Evolutionary conservation across 2,113 vertebrate genomes (phyloP).

Genomic region (Tautogolabrus adspersus): DNA sequence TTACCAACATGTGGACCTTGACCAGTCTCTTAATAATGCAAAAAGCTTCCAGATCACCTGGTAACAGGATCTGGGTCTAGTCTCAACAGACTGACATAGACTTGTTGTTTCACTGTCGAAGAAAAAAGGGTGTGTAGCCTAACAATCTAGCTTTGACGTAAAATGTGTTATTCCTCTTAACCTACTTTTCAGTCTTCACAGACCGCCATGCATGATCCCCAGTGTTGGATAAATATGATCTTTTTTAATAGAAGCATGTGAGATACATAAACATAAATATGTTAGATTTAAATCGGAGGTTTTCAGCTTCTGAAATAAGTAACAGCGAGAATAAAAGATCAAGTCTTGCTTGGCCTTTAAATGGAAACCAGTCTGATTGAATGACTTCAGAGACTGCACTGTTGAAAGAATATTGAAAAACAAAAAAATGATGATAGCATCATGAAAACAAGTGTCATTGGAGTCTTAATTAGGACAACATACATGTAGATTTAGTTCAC

Average conservation of each 20-base stretch:
- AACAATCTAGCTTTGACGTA: no score
- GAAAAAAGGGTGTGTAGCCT: neutral
- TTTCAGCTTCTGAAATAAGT: neutral
- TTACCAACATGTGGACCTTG: neutral
- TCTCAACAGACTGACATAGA: neutral
- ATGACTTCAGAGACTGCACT: no score
- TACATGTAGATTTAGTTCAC: no score
- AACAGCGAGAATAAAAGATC: neutral
- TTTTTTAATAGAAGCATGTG: neutral
- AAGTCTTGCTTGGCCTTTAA: no score
- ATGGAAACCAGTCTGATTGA: neutral
- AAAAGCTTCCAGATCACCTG: constrained; percentile 21
- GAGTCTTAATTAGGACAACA: no score
- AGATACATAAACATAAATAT: neutral
- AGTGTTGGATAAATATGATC: neutral
- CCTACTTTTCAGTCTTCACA: no score
- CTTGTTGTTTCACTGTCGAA: constrained; percentile 23
- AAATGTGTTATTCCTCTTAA: no score
- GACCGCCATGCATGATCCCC: neutral
- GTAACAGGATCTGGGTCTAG: constrained; percentile 41
- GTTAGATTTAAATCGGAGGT: neutral
- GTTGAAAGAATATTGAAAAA: no score
- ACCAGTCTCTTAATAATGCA: constrained; percentile 59
- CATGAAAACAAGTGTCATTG: no score
- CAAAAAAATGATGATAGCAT: no score